A percentile compares a stretch with the other conserved stretches of the same genome.
Evolutionary conservation across 2,113 vertebrate species (phyloP).

Genomic region (Semicossyphus pulcher): DNA sequence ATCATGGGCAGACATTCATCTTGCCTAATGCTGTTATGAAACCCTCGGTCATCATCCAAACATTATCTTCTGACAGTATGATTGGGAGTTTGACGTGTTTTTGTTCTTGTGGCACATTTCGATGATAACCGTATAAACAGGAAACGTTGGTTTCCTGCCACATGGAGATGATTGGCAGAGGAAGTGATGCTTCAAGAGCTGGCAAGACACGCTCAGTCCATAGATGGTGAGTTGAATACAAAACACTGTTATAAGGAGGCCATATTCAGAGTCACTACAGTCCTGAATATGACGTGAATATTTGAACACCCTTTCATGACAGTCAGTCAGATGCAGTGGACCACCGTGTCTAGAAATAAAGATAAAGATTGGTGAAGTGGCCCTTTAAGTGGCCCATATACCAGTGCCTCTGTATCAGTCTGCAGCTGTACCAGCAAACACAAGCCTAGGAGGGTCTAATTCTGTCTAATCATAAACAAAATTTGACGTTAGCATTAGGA

Average conservation of each 20-base stretch:
- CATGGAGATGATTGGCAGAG: constrained; percentile 43
- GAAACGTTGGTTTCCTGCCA: constrained; percentile 52
- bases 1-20: not conserved
- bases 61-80: constrained; percentile 35
- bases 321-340: too few species aligned
- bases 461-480: too few species aligned
- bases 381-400: too few species aligned
- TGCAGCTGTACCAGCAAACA: constrained; percentile 15
- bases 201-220: too few species aligned
- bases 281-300: too few species aligned
- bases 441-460: not conserved
- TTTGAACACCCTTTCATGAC: too few species aligned
- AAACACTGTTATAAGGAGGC: too few species aligned
- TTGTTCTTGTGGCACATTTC: constrained; percentile 19
- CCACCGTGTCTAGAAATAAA: too few species aligned
- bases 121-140: constrained; percentile 25
- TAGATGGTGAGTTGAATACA: too few species aligned
- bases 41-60: constrained; percentile 17
- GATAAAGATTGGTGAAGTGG: too few species aligned
- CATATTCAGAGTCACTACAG: too few species aligned
- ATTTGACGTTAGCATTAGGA: constrained; percentile 10
- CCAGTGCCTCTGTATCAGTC: too few species aligned
- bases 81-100: constrained; percentile 27
- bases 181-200: constrained; percentile 29
- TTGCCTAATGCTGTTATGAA: constrained; percentile 15